A percentile compares a stretch with the other conserved stretches of the same genome.
phyloP scores from a whole-genome alignment of 2,797 vertebrate genomes.

The Coilia nasus region DNA sequence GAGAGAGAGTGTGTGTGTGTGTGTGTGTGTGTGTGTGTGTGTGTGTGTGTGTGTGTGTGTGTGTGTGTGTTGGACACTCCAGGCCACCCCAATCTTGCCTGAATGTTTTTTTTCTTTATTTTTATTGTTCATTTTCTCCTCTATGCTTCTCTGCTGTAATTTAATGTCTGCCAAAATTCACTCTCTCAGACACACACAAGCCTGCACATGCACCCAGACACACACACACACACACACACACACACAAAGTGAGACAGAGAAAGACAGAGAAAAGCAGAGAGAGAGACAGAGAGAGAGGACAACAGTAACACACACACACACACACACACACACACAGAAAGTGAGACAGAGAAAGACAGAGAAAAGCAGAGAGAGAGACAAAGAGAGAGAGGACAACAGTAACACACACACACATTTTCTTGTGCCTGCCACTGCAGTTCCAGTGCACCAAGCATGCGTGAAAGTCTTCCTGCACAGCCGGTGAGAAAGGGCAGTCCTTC shows the following conservation, averaged over 20 bases:
- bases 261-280: no score
- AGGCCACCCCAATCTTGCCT: constrained; percentile 33
- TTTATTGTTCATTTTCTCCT: no score
- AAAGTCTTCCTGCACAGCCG: background rate
- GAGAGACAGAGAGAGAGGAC: no score
- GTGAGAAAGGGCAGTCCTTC: background rate
- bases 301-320: no score
- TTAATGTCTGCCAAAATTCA: background rate
- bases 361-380: no score
- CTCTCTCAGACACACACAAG: background rate
- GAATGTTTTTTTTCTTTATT: background rate
- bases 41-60: no score
- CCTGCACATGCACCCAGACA: background rate
- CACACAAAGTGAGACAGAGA: background rate
- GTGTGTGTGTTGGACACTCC: constrained; percentile 47
- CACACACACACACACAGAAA: no score
- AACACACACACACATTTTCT: no score
- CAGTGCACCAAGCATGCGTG: background rate
- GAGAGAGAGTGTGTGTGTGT: no score
- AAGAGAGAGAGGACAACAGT: no score
- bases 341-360: no score
- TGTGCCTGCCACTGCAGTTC: background rate
- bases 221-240: constrained; percentile 1
- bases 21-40: no score
- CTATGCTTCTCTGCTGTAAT: background rate